Evolutionary conservation across 2,113 vertebrate species (phyloP).

Genomic region (Stercorarius parasiticus): DNA sequence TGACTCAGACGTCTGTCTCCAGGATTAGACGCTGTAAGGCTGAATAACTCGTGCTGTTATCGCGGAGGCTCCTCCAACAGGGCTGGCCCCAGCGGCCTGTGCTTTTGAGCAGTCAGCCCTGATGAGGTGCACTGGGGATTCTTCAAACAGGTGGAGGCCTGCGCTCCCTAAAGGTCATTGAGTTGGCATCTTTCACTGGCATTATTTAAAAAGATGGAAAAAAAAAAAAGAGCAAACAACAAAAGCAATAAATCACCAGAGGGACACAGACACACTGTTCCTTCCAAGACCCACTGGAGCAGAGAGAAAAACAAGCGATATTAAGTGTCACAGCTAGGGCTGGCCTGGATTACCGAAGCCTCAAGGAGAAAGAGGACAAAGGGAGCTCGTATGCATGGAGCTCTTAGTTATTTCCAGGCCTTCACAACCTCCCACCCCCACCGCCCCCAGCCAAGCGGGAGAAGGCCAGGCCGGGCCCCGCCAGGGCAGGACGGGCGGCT

Average conservation of each 20-base stretch:
- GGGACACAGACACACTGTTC: background rate
- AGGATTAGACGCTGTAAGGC: background rate
- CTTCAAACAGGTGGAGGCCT: background rate
- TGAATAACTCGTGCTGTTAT: fast-evolving
- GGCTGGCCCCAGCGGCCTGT: fast-evolving
- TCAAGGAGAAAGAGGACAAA: background rate
- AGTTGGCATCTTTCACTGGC: background rate
- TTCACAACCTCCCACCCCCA: fast-evolving
- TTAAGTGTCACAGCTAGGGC: background rate
- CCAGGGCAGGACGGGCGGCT: fast-evolving
- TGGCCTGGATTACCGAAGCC: background rate
- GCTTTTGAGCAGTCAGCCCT: fast-evolving
- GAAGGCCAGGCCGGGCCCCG: too few species aligned
- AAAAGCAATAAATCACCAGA: background rate
- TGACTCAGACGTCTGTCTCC: background rate
- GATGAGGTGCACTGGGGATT: fast-evolving
- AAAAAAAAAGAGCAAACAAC: background rate
- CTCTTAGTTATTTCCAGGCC: background rate
- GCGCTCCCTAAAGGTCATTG: background rate
- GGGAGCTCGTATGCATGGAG: fast-evolving
- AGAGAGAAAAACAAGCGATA: background rate
- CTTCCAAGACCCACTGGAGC: background rate
- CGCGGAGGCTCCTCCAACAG: fast-evolving
- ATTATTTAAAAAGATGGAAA: background rate
- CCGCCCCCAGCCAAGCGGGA: too few species aligned